Evolutionary conservation across 1,140 invertebrate genomes (phyloP).

Genomic region (Neuroterus valhalla): DNA sequence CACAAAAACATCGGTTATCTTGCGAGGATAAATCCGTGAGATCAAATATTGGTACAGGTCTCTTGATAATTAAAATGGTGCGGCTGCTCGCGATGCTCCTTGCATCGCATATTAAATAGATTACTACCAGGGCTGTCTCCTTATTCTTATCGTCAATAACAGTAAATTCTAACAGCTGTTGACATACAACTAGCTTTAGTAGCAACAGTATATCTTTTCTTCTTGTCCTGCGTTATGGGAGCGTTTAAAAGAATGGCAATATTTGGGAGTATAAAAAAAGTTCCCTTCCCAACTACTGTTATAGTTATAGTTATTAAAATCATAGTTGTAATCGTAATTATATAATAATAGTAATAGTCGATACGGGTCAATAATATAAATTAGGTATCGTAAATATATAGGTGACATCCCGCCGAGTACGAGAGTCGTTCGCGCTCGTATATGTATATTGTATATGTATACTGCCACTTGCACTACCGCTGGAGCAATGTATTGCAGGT

Average conservation of each 20-base stretch:
- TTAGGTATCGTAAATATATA: slow-evolving; percentile 36
- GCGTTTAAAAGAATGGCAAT: slow-evolving; percentile 38
- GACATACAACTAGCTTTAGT: slow-evolving; percentile 43
- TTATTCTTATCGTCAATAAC: slow-evolving; percentile 40
- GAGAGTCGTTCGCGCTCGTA: slow-evolving; percentile 16
- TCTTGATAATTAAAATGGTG: slow-evolving; percentile 29
- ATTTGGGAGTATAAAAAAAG: slow-evolving; percentile 50
- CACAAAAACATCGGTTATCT: slow-evolving; percentile 31
- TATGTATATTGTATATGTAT: slow-evolving; percentile 35
- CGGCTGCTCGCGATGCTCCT: slow-evolving; percentile 1
- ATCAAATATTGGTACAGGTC: slow-evolving; percentile 47
- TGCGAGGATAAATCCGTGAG: slow-evolving; percentile 45
- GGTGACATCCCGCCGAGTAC: slow-evolving; percentile 31
- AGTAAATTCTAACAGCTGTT: slow-evolving; percentile 37
- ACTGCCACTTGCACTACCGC: slow-evolving; percentile 36
- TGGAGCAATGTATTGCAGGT: slow-evolving; percentile 60
- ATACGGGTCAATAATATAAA: slow-evolving; percentile 37
- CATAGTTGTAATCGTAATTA: slow-evolving; percentile 34
- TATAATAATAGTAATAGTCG: slow-evolving; percentile 43
- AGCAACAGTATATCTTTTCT: slow-evolving; percentile 40
- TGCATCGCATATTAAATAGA: slow-evolving; percentile 34
- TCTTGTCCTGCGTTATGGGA: background rate
- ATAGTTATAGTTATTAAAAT: slow-evolving; percentile 3
- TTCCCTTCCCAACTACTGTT: slow-evolving; percentile 54
- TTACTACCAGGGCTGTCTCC: slow-evolving; percentile 47